A percentile compares a stretch with the other conserved stretches of the same genome.
These are phyloP conservation scores for Synanceia verrucosa DNA, from an alignment of 2,797 vertebrate genomes.

Conservation along the genomic window DNA sequence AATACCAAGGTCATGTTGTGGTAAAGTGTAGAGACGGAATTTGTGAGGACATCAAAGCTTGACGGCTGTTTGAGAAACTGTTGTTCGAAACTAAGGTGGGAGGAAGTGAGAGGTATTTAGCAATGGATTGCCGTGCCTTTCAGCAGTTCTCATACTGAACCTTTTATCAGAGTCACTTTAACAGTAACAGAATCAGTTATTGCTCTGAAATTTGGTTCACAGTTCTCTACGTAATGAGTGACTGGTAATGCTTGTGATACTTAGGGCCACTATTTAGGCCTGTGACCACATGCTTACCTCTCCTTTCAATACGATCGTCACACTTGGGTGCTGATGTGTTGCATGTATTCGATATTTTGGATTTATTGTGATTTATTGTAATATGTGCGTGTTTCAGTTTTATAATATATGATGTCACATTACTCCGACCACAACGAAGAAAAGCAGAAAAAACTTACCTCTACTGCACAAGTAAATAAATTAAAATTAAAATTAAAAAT, in stretches of 20 bases:
- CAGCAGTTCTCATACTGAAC: neutral
- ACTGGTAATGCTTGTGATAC: neutral
- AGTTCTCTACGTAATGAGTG: neutral
- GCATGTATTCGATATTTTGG: neutral
- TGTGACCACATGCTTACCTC: neutral
- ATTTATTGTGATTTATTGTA: neutral
- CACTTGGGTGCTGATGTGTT: neutral
- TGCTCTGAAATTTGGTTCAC: neutral
- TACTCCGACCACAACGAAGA: too few species aligned
- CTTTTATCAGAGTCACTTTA: too few species aligned
- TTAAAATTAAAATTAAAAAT: too few species aligned
- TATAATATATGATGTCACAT: too few species aligned
- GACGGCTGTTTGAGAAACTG: neutral
- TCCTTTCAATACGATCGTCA: neutral
- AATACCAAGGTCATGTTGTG: neutral
- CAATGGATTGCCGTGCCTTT: neutral
- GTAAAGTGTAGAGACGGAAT: neutral
- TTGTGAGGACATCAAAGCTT: neutral
- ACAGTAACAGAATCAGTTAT: too few species aligned
- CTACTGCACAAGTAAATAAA: too few species aligned
- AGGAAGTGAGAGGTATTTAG: conserved; percentile 1
- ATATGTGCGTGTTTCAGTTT: neutral
- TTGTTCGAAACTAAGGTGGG: neutral
- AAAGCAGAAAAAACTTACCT: too few species aligned
- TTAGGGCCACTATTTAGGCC: neutral